Base-by-base conservation (phyloP, 2,888 invertebrate species). In the Mermis nigrescens region DNA sequence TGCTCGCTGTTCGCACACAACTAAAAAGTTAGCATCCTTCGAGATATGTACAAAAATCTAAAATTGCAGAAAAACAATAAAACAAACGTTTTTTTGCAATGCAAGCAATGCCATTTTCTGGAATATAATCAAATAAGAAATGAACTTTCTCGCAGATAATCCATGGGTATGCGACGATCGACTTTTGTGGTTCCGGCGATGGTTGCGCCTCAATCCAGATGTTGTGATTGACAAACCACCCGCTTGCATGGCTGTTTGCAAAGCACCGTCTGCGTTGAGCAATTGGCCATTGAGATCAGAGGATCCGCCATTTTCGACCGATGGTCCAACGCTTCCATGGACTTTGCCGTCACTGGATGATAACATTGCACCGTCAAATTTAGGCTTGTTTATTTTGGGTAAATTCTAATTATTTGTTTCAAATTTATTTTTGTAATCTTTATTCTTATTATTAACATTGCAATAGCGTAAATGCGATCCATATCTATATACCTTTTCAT, bases 151-250 rank as follows among this genome's bases (percentile, higher is more conserved):
- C 67, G 46, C 62, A 70, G 71, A 63, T 31, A 71, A 71, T 58
- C 71, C 71, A 19, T 71, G 71, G 71, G 62, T 67, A 60, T 71
- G 71, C 62, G 69, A 71, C 64, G 65, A 62, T 48, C 60, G 64
- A 4, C 62, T 71, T 38, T 67, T 66, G 55, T 71, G 71, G 71
- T 69, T 71, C 66, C 67, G 70, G 3, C 65, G 66, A 19, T 62
- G 70, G 60, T 62, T 71, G 55, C 63, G 69, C 46, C 69, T 67
- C 52, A 71, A 71, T 56, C 62, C 68, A 22, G 70, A 71, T 55
- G 67, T 68, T 46, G 66, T 66, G 56, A 67, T 68, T 52, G 62
- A 60, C 57, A 54, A 52, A 22, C 38, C 22, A 1, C 67, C 67
- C 2, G 67, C 68, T 45, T 70, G 70, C 62, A 60, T 63, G 26